Conservation (phyloP, 2,888 invertebrate species). For the Schizotus pectinicornis region DNA sequence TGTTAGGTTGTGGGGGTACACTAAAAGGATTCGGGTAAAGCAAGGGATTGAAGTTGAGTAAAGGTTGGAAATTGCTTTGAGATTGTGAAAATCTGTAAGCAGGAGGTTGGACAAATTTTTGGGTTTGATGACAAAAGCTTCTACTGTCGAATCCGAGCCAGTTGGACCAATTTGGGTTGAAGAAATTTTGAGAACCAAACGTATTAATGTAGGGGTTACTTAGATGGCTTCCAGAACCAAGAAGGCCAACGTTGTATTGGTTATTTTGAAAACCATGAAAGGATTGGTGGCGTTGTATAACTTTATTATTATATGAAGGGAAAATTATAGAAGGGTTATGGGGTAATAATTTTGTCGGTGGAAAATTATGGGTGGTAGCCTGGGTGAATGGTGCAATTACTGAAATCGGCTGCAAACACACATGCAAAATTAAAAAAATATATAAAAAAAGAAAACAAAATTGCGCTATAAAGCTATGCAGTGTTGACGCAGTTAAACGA, state of each 20-base stretch:
- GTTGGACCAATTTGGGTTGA: not conserved
- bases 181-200: not conserved
- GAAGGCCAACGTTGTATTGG: constrained; percentile 19
- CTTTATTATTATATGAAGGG: constrained; percentile 31
- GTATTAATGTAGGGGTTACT: constrained; percentile 32
- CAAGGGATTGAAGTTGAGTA: constrained; percentile 34
- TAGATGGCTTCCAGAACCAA: constrained; percentile 26
- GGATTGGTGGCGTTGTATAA: constrained; percentile 53
- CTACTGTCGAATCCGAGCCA: not conserved
- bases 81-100: not conserved
- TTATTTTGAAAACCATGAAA: constrained; percentile 54
- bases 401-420: constrained; percentile 63
- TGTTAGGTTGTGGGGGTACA: constrained; percentile 21
- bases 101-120: constrained; percentile 11
- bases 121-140: not conserved
- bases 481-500: not conserved
- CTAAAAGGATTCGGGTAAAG: constrained; percentile 34
- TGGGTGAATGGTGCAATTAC: constrained; percentile 64
- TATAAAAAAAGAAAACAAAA: constrained; percentile 47
- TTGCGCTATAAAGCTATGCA: constrained; percentile 14
- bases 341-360: constrained; percentile 30
- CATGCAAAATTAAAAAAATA: constrained; percentile 52
- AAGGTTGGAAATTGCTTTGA: constrained; percentile 24
- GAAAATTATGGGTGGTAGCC: constrained; percentile 40
- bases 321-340: constrained; percentile 5